phyloP scores from a whole-genome alignment of 2,797 vertebrate genomes.

The Enteromius viviparus region DNA sequence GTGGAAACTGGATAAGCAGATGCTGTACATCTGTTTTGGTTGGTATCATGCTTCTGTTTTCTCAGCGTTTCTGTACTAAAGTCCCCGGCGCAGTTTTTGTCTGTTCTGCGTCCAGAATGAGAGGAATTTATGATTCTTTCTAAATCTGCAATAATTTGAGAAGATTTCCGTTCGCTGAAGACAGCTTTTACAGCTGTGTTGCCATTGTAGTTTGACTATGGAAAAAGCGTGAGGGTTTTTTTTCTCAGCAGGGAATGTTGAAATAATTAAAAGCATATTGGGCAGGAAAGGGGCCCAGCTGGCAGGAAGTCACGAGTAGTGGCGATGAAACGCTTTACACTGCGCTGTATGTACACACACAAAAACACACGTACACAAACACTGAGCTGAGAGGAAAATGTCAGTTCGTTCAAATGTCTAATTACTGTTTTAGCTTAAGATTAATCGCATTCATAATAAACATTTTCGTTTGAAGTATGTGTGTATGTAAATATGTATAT shows the following conservation, averaged over 20 bases:
- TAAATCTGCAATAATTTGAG: slow-evolving; percentile 11
- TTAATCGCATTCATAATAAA: too few species aligned
- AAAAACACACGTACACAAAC: slow-evolving; percentile 19
- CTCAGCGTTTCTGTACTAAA: background rate
- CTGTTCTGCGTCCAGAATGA: slow-evolving; percentile 2
- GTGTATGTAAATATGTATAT: too few species aligned
- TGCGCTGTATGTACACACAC: background rate
- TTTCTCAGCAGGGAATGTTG: slow-evolving; percentile 41
- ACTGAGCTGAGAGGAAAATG: slow-evolving; percentile 3
- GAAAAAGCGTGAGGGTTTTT: background rate
- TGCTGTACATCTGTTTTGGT: slow-evolving; percentile 32
- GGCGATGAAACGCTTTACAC: slow-evolving; percentile 22
- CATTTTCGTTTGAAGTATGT: too few species aligned
- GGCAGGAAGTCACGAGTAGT: slow-evolving; percentile 49
- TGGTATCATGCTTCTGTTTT: slow-evolving; percentile 22
- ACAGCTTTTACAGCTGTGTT: slow-evolving; percentile 7
- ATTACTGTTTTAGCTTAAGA: background rate
- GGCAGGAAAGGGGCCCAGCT: slow-evolving; percentile 53
- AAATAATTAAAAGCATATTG: slow-evolving; percentile 56
- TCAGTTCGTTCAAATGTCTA: background rate
- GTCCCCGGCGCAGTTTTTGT: background rate
- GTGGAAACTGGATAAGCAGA: slow-evolving; percentile 10
- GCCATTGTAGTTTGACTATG: background rate
- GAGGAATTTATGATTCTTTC: background rate
- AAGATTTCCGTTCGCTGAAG: background rate